Evolutionary conservation across 2,113 vertebrate species (phyloP), one percentile per base, ranked within the genome.

Genomic region (Empidonax traillii): DNA sequence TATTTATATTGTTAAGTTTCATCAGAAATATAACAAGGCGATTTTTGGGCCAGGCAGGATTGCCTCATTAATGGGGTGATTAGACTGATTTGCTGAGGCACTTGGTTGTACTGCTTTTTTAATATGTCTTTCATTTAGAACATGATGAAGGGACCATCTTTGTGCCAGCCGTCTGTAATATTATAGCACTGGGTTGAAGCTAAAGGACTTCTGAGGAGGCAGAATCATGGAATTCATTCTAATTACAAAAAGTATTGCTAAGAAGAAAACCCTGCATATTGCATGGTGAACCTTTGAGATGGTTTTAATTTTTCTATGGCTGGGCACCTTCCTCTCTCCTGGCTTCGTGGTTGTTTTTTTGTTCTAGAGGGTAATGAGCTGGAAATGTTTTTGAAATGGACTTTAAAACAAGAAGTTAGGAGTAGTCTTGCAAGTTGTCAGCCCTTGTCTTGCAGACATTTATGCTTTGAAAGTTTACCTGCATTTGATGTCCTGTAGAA

Each of bases 401-500:
- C 39, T 63, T 73, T n/a, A 43, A 43, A 85, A 74, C 30, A 81
- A 44, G 35, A 56, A 80, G n/a, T 56, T 71, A 44, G 69, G 88
- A 65, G 62, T 27, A 41, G 84, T 43, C 52, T 93, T 93, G 82
- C 43, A 43, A 9, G 66, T 87, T 46, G 19, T 59, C 1, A 10
- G 6, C 68, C 53, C 8, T 82, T 82, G 81, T 78, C 69, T 92
- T 78, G 61, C 24, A 68, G 61, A 25, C 89, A 44, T 82, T 93
- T 93, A 58, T 51, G 62, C 53, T 76, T 89, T 82, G 41, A 58
- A 86, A 86, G 53, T 92, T 62, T 28, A 59, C 46, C 21, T 83
- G 53, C 53, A 66, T 87, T 95, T 91, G 66, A 87, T 89, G 66
- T 85, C 37, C 17, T 87, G 46, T 76, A 47, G 74, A 85, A 97